A percentile compares a stretch with the other conserved stretches of the same genome.
Evolutionary conservation across 2,888 invertebrate genomes (phyloP).

Genomic region (Sylvicola cinctus): DNA sequence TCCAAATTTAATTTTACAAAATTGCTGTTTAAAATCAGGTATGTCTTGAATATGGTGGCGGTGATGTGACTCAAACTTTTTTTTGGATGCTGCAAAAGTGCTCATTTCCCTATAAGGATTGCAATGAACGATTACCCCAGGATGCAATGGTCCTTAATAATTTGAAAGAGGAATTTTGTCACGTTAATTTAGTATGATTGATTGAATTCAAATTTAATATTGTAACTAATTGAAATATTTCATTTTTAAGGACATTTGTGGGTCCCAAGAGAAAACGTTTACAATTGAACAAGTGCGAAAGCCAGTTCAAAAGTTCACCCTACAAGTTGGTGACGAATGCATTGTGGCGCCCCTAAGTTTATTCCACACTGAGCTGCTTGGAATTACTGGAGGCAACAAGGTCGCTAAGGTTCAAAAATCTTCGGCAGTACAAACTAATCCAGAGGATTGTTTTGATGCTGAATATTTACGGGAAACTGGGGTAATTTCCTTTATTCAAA

Average conservation of each 20-base stretch:
- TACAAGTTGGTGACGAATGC: conserved; percentile 74
- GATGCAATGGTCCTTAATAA: conserved; percentile 65
- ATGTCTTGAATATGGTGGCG: conserved; percentile 72
- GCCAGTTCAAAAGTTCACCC: conserved; percentile 46
- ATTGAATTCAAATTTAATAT: neutral
- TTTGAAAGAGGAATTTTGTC: conserved; percentile 77
- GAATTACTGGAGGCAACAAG: conserved; percentile 55
- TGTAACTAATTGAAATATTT: conserved; percentile 1
- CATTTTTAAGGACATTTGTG: conserved; percentile 47
- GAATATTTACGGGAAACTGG: conserved; percentile 80
- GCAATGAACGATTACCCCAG: conserved; percentile 47
- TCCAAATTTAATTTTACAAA: neutral
- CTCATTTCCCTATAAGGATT: conserved; percentile 73
- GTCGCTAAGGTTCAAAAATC: conserved; percentile 48
- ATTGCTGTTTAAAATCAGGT: conserved; percentile 11
- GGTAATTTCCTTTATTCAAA: too few species aligned
- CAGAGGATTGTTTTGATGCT: conserved; percentile 87
- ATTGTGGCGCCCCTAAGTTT: conserved; percentile 76
- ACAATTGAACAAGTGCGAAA: conserved; percentile 49
- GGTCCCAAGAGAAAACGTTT: conserved; percentile 67
- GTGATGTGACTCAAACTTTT: conserved; percentile 77
- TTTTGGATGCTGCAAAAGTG: conserved; percentile 76
- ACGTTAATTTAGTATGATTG: conserved; percentile 47
- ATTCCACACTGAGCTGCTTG: conserved; percentile 71
- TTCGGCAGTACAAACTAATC: conserved; percentile 45